These are phyloP conservation scores for Hycleus cichorii DNA, from an alignment of 1,140 invertebrate genomes.

Conservation along the genomic window DNA sequence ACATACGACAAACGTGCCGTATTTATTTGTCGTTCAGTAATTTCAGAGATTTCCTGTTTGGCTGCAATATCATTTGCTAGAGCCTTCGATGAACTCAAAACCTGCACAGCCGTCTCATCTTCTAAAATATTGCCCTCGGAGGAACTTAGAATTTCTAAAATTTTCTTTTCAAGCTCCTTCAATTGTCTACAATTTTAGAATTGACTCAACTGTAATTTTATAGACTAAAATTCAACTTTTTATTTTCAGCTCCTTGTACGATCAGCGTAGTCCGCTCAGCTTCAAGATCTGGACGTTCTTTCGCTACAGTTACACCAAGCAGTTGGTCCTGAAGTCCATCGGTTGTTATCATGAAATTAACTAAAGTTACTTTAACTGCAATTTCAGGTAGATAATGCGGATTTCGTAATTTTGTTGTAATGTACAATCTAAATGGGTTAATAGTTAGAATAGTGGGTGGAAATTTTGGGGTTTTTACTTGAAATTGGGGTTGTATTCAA, in stretches of 20 bases:
- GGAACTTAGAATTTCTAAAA: slow-evolving; percentile 78
- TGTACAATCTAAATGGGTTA: slow-evolving; percentile 55
- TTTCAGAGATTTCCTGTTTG: slow-evolving; percentile 63
- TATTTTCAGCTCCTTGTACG: slow-evolving; percentile 66
- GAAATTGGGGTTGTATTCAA: slow-evolving; percentile 48
- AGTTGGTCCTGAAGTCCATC: slow-evolving; percentile 62
- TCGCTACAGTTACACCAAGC: slow-evolving; percentile 77
- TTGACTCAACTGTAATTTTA: too few species aligned
- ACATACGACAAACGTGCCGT: slow-evolving; percentile 73
- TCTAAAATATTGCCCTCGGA: slow-evolving; percentile 85
- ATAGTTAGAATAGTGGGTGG: not conserved
- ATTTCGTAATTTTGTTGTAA: slow-evolving; percentile 65
- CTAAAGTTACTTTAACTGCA: slow-evolving; percentile 56
- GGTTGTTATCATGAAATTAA: slow-evolving; percentile 59
- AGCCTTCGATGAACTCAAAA: slow-evolving; percentile 79
- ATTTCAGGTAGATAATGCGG: slow-evolving; percentile 66
- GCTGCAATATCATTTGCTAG: slow-evolving; percentile 72
- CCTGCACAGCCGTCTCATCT: slow-evolving; percentile 83
- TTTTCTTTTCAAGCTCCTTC: slow-evolving; percentile 84
- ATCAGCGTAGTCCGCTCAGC: slow-evolving; percentile 80
- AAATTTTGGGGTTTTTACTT: slow-evolving; percentile 5
- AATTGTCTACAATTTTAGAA: slow-evolving; percentile 36
- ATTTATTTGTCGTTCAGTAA: slow-evolving; percentile 62
- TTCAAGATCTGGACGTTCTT: slow-evolving; percentile 84
- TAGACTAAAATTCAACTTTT: slow-evolving; percentile 42